phyloP scores from a whole-genome alignment of 2,113 vertebrate species.

The Lonchura striata region DNA sequence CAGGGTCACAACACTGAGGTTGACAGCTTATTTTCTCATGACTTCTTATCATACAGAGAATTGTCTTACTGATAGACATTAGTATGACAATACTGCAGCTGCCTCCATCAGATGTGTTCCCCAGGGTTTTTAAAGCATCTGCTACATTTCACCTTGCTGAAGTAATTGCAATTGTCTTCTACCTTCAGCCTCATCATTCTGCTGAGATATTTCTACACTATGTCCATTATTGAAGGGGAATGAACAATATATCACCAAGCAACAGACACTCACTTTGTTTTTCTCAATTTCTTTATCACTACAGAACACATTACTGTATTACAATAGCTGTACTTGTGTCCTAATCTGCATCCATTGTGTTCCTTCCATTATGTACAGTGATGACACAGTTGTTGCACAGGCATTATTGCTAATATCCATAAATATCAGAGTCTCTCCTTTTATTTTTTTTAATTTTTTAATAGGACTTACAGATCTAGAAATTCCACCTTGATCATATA shows the following conservation, averaged over 20 bases:
- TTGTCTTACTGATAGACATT: neutral
- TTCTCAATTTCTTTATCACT: neutral
- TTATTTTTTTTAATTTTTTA: neutral
- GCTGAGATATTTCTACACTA: neutral
- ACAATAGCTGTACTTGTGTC: neutral
- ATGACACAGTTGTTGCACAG: neutral
- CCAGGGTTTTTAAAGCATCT: neutral
- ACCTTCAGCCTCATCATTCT: neutral
- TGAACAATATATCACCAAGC: neutral
- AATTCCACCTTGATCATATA: neutral
- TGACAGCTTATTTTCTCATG: conserved; percentile 12
- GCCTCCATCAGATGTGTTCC: neutral
- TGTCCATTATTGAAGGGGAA: neutral
- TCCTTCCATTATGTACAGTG: neutral
- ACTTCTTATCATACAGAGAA: neutral
- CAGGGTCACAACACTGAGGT: neutral
- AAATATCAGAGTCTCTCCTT: neutral
- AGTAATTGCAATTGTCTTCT: neutral
- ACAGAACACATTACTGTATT: neutral
- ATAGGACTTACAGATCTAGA: neutral
- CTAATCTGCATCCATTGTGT: neutral
- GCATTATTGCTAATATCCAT: neutral
- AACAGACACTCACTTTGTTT: neutral
- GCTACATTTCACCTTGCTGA: neutral
- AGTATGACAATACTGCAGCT: neutral